Evolutionary conservation across 2,888 invertebrate genomes (phyloP).

Genomic region (Amphipyra berbera): DNA sequence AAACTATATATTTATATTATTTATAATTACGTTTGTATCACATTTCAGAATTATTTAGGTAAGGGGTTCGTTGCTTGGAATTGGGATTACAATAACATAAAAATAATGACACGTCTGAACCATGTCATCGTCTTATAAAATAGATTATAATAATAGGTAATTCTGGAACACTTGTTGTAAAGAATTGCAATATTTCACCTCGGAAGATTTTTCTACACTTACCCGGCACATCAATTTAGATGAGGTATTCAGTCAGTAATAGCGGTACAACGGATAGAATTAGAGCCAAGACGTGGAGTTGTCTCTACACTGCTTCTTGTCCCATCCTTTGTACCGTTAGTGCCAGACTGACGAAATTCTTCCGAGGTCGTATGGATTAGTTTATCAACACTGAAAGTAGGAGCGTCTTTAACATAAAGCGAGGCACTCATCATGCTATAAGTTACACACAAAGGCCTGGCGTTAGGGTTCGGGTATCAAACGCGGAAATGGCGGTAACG

Average conservation of each 20-base stretch:
- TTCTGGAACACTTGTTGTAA: slow-evolving; percentile 15
- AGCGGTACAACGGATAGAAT: slow-evolving; percentile 3
- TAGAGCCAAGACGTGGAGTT: slow-evolving; percentile 1
- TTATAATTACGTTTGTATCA: slow-evolving; percentile 38
- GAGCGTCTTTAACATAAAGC: slow-evolving; percentile 65
- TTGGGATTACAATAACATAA: slow-evolving; percentile 19
- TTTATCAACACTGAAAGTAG: slow-evolving; percentile 47
- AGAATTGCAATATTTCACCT: slow-evolving; percentile 19
- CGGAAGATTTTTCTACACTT: slow-evolving; percentile 30
- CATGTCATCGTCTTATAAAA: neutral
- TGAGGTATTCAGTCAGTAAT: slow-evolving; percentile 4
- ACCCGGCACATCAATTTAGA: neutral
- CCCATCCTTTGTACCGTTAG: neutral
- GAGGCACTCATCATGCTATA: slow-evolving; percentile 84
- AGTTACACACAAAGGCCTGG: slow-evolving; percentile 86
- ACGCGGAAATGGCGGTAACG: slow-evolving; percentile 72
- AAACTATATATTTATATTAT: too few species aligned
- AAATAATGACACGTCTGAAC: neutral
- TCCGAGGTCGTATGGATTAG: slow-evolving; percentile 48
- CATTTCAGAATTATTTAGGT: slow-evolving; percentile 39
- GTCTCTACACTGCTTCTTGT: neutral
- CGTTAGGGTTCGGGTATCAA: slow-evolving; percentile 80
- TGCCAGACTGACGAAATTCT: slow-evolving; percentile 23
- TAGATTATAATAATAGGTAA: slow-evolving; percentile 4
- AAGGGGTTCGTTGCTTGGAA: slow-evolving; percentile 17